Conservation (phyloP, 2,113 vertebrate genomes). For the Alces alces region DNA sequence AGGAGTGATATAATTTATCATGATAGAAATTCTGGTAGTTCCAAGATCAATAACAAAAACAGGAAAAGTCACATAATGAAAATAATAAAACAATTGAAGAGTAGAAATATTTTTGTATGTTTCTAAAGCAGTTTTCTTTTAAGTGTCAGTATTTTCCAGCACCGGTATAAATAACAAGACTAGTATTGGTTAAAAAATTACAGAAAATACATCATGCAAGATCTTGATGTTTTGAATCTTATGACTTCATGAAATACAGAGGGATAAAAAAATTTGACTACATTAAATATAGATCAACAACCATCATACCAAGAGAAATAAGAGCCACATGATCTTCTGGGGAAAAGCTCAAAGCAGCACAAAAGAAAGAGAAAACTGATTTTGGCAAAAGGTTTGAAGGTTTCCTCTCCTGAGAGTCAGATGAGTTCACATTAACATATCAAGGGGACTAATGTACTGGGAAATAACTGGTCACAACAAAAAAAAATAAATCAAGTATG, state of each 20-base stretch:
- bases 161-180: neutral
- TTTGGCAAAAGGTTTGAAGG: neutral
- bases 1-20: neutral
- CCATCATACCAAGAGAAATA: neutral
- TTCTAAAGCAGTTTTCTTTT: neutral
- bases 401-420: neutral
- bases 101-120: neutral
- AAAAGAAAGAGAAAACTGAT: neutral
- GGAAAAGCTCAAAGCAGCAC: neutral
- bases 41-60: neutral
- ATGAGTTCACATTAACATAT: neutral
- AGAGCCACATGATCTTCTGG: neutral
- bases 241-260: neutral
- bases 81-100: neutral
- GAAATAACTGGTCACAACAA: neutral
- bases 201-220: neutral
- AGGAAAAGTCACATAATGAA: neutral
- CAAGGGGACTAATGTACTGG: neutral
- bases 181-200: neutral
- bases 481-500: neutral
- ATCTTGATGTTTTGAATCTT: neutral
- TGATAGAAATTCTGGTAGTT: neutral
- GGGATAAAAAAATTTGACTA: neutral
- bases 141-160: neutral
- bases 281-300: neutral